Conservation (phyloP, 2,797 vertebrate genomes). For the Gallinago solitaria region DNA sequence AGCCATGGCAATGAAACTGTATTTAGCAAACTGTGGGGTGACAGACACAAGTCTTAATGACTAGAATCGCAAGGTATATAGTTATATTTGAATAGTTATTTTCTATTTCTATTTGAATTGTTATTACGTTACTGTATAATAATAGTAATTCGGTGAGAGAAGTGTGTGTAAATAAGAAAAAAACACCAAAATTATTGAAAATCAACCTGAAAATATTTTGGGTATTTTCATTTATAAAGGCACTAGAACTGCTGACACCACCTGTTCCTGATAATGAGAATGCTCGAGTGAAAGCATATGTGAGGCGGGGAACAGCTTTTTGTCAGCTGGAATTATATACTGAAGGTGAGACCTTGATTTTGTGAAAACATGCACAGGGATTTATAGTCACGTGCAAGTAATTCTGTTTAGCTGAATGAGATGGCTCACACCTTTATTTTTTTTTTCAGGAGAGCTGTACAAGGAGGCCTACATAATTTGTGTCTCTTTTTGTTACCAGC, state of each 20-base stretch:
- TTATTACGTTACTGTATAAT: neutral
- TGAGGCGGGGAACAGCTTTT: slow-evolving; percentile 90
- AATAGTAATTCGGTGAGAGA: neutral
- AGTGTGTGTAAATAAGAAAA: neutral
- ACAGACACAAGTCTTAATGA: neutral
- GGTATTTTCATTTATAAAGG: slow-evolving; percentile 74
- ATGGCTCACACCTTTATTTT: neutral
- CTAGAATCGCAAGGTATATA: neutral
- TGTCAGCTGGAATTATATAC: slow-evolving; percentile 90
- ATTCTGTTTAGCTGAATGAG: neutral
- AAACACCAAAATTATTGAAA: neutral
- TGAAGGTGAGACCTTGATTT: slow-evolving; percentile 82
- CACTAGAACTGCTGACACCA: slow-evolving; percentile 88
- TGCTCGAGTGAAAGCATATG: slow-evolving; percentile 85
- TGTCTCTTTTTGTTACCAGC: neutral
- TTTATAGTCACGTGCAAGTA: neutral
- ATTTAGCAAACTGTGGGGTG: neutral
- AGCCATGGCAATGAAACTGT: neutral
- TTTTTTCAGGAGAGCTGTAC: neutral
- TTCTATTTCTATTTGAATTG: neutral
- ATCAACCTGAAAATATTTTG: neutral
- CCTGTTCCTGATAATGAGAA: slow-evolving; percentile 84
- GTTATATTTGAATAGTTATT: neutral
- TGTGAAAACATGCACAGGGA: neutral
- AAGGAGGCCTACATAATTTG: neutral